Percentiles rank a stretch among this genome's conserved stretches.
These are phyloP conservation scores for Sebastes trivittatus DNA, from an alignment of 2,797 vertebrate genomes.

Conservation along the genomic window DNA sequence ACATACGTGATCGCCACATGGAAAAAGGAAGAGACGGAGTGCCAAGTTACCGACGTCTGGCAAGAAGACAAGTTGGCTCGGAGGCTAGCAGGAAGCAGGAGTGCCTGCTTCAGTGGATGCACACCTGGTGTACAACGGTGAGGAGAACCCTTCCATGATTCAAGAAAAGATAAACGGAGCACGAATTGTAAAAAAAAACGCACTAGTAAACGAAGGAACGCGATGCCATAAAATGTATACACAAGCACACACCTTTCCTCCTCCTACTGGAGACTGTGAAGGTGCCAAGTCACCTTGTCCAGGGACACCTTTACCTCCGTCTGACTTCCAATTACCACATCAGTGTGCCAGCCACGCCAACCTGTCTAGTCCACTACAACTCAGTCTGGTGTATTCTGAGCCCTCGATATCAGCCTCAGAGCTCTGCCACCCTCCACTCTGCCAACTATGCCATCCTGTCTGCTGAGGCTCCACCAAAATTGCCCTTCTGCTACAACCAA, in stretches of 20 bases:
- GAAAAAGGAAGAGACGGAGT: constrained; percentile 64
- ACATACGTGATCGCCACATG: constrained; percentile 79
- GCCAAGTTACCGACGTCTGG: constrained; percentile 74
- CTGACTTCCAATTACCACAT: constrained; percentile 27
- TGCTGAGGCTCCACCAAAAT: constrained; percentile 70
- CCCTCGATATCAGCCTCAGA: constrained; percentile 42
- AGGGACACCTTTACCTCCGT: constrained; percentile 25
- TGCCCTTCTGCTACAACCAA: constrained; percentile 72
- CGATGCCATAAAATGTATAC: neutral
- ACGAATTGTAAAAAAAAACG: neutral
- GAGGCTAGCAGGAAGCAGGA: constrained; percentile 64
- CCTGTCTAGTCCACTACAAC: constrained; percentile 60
- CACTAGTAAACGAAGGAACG: neutral
- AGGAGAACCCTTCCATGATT: constrained; percentile 44
- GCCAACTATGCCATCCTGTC: constrained; percentile 80
- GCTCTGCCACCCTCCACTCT: constrained; percentile 41
- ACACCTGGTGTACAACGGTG: constrained; percentile 50
- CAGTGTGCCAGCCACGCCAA: constrained; percentile 44
- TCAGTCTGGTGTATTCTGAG: constrained; percentile 71
- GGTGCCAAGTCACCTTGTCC: constrained; percentile 1
- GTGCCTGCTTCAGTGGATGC: constrained; percentile 63
- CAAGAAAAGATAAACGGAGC: constrained; percentile 10
- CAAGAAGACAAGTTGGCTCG: constrained; percentile 69
- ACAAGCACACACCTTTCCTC: neutral
- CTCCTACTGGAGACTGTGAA: neutral